Evolutionary conservation across 2,888 invertebrate species (phyloP).

Genomic region (Noctua janthe): DNA sequence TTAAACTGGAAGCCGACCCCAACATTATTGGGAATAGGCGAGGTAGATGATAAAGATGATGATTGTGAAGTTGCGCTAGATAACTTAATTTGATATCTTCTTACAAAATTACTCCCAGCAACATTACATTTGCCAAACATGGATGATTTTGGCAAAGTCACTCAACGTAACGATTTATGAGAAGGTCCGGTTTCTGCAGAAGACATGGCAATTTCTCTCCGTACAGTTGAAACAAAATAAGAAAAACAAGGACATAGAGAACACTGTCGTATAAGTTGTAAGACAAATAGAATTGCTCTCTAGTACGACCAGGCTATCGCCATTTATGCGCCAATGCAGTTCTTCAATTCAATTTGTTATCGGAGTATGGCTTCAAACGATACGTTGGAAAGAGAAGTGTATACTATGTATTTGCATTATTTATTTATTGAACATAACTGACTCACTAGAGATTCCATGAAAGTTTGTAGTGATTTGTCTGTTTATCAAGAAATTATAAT

Average conservation of each 20-base stretch:
- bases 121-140: slow-evolving; percentile 13
- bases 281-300: slow-evolving; percentile 57
- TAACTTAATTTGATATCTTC: background rate
- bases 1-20: background rate
- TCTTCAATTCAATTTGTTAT: slow-evolving; percentile 63
- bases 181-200: slow-evolving; percentile 14
- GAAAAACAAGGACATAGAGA: slow-evolving; percentile 29
- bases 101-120: background rate
- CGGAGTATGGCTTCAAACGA: slow-evolving; percentile 44
- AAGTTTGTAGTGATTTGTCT: background rate
- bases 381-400: slow-evolving; percentile 35
- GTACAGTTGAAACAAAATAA: slow-evolving; percentile 45
- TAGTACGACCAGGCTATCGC: slow-evolving; percentile 46
- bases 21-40: background rate
- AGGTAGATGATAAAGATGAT: background rate
- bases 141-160: slow-evolving; percentile 15
- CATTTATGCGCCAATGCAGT: slow-evolving; percentile 60
- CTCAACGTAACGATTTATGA: slow-evolving; percentile 13
- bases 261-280: slow-evolving; percentile 53
- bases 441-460: background rate
- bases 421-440: slow-evolving; percentile 13
- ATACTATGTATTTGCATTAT: slow-evolving; percentile 30
- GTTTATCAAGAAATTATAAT: background rate
- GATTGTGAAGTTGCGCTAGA: background rate
- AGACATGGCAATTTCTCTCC: slow-evolving; percentile 48